These are phyloP conservation scores for Porites lutea DNA, from an alignment of 64 coral and sea anemone genomes.

Conservation along the genomic window DNA sequence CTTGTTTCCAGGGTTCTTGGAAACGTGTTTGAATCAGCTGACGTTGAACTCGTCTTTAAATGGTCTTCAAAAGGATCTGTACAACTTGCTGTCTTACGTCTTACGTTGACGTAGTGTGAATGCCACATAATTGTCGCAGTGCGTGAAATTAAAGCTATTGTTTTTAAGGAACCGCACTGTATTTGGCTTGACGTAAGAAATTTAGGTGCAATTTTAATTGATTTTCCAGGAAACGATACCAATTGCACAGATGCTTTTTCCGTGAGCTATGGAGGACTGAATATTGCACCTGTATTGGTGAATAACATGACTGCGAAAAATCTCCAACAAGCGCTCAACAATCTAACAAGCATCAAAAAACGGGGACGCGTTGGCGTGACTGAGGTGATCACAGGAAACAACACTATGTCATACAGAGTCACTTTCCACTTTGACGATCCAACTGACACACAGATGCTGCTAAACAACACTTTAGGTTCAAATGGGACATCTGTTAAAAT, in stretches of 20 bases:
- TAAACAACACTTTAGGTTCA: background rate
- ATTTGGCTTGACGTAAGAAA: background rate
- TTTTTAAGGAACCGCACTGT: too few relatives aligned
- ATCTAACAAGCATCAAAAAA: constrained; percentile 27
- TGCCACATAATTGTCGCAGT: too few relatives aligned
- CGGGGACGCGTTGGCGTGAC: constrained; percentile 59
- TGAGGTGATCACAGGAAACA: background rate
- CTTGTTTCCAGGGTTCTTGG: too few relatives aligned
- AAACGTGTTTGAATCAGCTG: too few relatives aligned
- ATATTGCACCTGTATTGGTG: background rate
- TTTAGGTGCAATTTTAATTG: background rate
- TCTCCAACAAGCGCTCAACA: constrained; percentile 47
- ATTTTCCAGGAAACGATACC: constrained; percentile 7
- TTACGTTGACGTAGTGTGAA: too few relatives aligned
- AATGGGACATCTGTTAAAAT: background rate
- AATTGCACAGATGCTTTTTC: constrained; percentile 23
- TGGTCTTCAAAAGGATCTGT: too few relatives aligned
- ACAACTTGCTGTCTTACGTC: too few relatives aligned
- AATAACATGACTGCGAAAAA: constrained; percentile 14
- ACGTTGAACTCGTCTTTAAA: too few relatives aligned
- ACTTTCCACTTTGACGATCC: constrained; percentile 53
- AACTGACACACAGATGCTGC: constrained; percentile 13
- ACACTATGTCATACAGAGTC: constrained; percentile 31
- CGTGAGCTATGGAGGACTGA: constrained; percentile 26
- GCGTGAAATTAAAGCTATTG: too few relatives aligned